Conservation (phyloP, 2,113 vertebrate species). For the Empidonax traillii region DNA sequence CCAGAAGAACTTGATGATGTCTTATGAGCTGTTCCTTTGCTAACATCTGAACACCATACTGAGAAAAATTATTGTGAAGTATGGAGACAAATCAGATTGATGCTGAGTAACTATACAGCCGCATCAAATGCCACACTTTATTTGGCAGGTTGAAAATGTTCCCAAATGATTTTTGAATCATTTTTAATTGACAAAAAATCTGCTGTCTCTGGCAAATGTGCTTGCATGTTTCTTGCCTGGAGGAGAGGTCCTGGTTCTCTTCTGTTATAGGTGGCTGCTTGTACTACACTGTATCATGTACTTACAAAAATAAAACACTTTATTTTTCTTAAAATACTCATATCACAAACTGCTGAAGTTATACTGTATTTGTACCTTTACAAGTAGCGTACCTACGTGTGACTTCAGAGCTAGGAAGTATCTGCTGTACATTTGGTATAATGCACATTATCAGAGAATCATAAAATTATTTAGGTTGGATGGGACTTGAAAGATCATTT, state of each 20-base stretch:
- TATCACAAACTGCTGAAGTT: not conserved
- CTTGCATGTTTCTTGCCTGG: not conserved
- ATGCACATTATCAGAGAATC: not conserved
- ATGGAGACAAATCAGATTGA: not conserved
- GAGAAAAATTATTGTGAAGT: not conserved
- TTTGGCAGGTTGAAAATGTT: not conserved
- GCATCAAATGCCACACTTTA: not conserved
- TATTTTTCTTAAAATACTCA: not conserved
- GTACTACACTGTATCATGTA: not conserved
- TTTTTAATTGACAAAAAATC: not conserved
- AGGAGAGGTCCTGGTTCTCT: not conserved
- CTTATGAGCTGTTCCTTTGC: not conserved
- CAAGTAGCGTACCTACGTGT: not conserved
- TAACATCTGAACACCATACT: not conserved
- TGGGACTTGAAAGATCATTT: not conserved
- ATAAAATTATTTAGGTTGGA: not conserved
- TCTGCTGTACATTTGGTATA: not conserved
- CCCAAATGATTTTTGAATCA: not conserved
- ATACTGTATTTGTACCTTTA: not conserved
- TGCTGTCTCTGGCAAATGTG: fast-evolving
- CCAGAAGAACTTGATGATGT: not conserved
- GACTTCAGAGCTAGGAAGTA: not conserved
- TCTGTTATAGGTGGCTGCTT: not conserved
- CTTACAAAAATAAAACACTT: not conserved
- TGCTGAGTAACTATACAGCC: not conserved